phyloP scores from a whole-genome alignment of 1,140 invertebrate species.

The Neodiprion pinetum region DNA sequence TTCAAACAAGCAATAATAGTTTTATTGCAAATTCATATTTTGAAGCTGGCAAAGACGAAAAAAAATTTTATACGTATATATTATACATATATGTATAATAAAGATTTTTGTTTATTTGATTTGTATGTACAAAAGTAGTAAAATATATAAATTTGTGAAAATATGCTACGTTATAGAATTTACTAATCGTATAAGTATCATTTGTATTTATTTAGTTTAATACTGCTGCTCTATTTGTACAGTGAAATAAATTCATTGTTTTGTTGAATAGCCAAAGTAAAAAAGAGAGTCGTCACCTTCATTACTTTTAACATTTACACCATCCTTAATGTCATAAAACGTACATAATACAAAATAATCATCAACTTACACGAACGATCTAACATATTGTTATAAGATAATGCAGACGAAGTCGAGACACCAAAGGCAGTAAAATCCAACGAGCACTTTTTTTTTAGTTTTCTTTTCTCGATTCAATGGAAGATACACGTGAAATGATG shows the following conservation, averaged over 20 bases:
- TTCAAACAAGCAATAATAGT: too few species aligned
- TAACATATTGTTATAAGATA: too few species aligned
- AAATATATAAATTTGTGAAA: slow-evolving; percentile 38
- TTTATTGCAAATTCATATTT: too few species aligned
- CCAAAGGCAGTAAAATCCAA: too few species aligned
- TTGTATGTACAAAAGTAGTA: slow-evolving; percentile 49
- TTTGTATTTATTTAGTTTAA: slow-evolving; percentile 20
- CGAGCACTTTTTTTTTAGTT: too few species aligned
- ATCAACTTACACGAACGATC: too few species aligned
- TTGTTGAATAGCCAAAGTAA: neutral
- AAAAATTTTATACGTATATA: neutral
- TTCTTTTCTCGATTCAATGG: too few species aligned
- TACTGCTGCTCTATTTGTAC: slow-evolving; percentile 34
- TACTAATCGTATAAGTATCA: slow-evolving; percentile 16
- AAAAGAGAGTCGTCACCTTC: neutral
- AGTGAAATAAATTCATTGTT: slow-evolving; percentile 21
- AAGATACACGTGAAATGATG: too few species aligned
- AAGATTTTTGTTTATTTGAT: slow-evolving; percentile 39
- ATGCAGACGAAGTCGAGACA: too few species aligned
- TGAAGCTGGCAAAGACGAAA: too few species aligned
- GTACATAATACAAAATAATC: neutral
- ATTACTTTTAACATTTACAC: neutral
- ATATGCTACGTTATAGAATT: slow-evolving; percentile 9
- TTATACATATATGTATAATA: neutral
- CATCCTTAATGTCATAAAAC: neutral